Base-by-base conservation (phyloP, 2,888 invertebrate species). In the Lacanobia wlatinum region DNA sequence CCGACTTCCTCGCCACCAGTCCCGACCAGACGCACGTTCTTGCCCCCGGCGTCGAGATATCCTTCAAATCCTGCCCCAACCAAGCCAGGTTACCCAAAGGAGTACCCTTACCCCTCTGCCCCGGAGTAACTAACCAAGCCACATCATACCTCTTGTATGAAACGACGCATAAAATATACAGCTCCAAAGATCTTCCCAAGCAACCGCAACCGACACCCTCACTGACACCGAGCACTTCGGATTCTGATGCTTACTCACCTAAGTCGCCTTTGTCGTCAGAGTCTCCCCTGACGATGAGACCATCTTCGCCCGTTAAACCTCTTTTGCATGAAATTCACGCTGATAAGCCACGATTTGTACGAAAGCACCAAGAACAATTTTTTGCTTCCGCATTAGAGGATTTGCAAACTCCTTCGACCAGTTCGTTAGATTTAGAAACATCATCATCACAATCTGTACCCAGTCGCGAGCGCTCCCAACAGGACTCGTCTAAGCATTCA, bases 141-240 rank as follows among this genome's bases (percentile, higher is more conserved):
- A 82, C 91, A 18, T 90, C 92, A 3, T 92, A 93, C 67, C 81
- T 90, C 2, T 68, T 93, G 16, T 90, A 94, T 78, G 85, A 91
- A 1, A 88, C 90, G 2, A 60, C 80, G 9, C 79, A 86, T 80
- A 73, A 64, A 14, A 59, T 59, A 59, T 59, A 21, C 8, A 21
- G 40, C 40, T 34, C 56, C 18, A 56, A 8, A 34, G 56, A 56
- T 56, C 1, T 38, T 9, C n/a, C 10, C 34, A 21, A 4, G 21
- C 59, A 59, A 6, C 40, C 38, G 16, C 59, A 40, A 14, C 59
- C 14, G 21, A 3, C 59, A 4, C 6, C 34, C 9, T 40, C 73
- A 21, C 60, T 70, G 10, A 38, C 70, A 16, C 28, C 61, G 50
- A 63, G 70, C 46, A 62, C 78, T 9, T 64, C 75, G 1, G 48